phyloP scores from a whole-genome alignment of 2,113 vertebrate species.

The Prochilodus magdalenae region DNA sequence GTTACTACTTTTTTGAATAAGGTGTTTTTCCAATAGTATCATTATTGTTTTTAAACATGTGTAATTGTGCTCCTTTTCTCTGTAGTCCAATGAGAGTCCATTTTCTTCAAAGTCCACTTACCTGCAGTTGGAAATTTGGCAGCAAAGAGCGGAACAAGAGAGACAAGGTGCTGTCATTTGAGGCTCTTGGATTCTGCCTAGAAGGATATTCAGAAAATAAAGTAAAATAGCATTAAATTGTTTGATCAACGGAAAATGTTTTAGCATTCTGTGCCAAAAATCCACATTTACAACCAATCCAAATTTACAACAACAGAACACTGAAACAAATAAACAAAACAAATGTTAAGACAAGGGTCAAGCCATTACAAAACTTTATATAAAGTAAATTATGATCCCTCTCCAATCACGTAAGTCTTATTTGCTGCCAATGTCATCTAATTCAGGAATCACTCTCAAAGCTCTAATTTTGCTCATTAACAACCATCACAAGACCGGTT shows the following conservation, averaged over 20 bases:
- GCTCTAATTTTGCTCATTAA: slow-evolving; percentile 9
- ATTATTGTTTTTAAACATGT: too few species aligned
- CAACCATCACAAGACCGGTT: slow-evolving; percentile 44
- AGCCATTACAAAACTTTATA: background rate
- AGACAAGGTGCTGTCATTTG: slow-evolving; percentile 90
- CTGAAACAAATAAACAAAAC: background rate
- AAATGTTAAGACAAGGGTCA: background rate
- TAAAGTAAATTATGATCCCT: background rate
- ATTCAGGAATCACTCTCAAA: background rate
- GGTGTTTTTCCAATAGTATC: too few species aligned
- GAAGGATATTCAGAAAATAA: background rate
- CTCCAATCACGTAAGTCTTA: background rate
- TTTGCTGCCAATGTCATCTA: background rate
- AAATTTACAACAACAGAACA: background rate
- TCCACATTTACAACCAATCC: too few species aligned
- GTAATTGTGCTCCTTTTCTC: too few species aligned
- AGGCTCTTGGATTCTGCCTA: slow-evolving; percentile 71
- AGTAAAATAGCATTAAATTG: too few species aligned
- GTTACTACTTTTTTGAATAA: too few species aligned
- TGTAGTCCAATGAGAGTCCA: too few species aligned
- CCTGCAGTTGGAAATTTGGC: slow-evolving; percentile 94
- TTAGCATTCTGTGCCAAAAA: too few species aligned
- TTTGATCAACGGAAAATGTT: too few species aligned
- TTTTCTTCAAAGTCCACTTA: slow-evolving; percentile 71
- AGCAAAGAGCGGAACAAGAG: slow-evolving; percentile 94